These are phyloP conservation scores for Gila robusta DNA, from an alignment of 2,797 vertebrate genomes.

Conservation along the genomic window DNA sequence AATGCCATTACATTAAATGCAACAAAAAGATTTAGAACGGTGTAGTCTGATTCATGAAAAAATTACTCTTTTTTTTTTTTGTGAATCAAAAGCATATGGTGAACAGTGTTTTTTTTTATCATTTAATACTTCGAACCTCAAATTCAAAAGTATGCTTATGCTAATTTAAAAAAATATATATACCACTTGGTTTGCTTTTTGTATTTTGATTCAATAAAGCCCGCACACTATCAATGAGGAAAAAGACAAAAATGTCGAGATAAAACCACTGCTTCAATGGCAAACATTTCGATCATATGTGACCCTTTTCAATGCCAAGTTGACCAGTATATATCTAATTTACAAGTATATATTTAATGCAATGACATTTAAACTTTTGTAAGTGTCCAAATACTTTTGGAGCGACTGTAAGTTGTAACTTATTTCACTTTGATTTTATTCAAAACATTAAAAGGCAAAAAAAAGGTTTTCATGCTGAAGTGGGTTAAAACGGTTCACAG, in stretches of 20 bases:
- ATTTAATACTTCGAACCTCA: not conserved
- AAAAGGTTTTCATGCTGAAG: not conserved
- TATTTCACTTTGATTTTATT: not conserved
- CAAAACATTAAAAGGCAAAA: not conserved
- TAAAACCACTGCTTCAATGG: too few species aligned
- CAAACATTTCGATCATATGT: too few species aligned
- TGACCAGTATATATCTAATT: too few species aligned
- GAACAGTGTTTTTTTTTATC: not conserved
- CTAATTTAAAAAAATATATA: too few species aligned
- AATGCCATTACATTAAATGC: not conserved
- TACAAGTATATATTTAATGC: not conserved
- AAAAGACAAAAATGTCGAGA: too few species aligned
- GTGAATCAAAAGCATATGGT: not conserved
- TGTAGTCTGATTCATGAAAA: not conserved
- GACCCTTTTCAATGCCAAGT: too few species aligned
- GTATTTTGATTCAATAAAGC: not conserved
- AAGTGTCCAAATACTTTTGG: too few species aligned
- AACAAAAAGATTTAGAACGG: not conserved
- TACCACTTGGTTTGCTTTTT: not conserved
- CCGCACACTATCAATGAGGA: too few species aligned
- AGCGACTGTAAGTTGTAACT: not conserved
- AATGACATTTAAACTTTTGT: not conserved
- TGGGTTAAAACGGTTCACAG: not conserved
- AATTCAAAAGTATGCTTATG: not conserved
- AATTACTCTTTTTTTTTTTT: not conserved